Evolutionary conservation across 2,113 vertebrate genomes (phyloP), one percentile per base, ranked within the genome.

Genomic region (Spheniscus mendiculus): DNA sequence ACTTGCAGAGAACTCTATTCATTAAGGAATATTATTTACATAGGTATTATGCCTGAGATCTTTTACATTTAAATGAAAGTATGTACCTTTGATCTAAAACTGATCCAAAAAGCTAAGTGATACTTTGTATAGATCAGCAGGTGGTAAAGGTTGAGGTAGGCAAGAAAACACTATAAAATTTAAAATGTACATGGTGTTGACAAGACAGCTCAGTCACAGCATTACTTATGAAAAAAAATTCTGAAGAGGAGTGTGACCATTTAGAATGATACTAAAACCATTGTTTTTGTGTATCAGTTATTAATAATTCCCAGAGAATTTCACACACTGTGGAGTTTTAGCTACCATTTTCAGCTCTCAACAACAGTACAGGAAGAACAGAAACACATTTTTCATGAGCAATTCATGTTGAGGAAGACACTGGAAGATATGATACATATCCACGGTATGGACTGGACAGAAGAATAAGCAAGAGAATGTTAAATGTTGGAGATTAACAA

Each of bases 11-110:
- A 74, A 53, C 52, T 71, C 47, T 45, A 25, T 87, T 92, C 44
- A 83, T 92, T 88, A 93, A 71, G 44, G 47, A 93, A n/a, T 36
- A 83, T 63, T 92, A 70, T 90, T 87, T 91, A 90, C 83, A 79
- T 71, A 62, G 53, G 66, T 83, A 90, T 96, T 87, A 77, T 85
- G 44, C 34, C 34, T 45, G 49, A 71, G 63, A 83, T 89, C 30
- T 87, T 85, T 92, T 90, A 89, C 61, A 83, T 92, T 88, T 88
- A 73, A 66, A 63, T 88, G 18, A 19, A 94, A 82, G 38, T 23
- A 70, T 30, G 12, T 32, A 83, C 61, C 80, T 94, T 88, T 94
- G 80, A 90, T 89, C 76, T 89, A 80, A 62, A 87, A 67, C 20
- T 15, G 34, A 83, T 83, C 83, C 30, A 83, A 69, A 96, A 95